Base-by-base conservation (phyloP, 2,888 invertebrate species). In the Xestia rhomboidea region DNA sequence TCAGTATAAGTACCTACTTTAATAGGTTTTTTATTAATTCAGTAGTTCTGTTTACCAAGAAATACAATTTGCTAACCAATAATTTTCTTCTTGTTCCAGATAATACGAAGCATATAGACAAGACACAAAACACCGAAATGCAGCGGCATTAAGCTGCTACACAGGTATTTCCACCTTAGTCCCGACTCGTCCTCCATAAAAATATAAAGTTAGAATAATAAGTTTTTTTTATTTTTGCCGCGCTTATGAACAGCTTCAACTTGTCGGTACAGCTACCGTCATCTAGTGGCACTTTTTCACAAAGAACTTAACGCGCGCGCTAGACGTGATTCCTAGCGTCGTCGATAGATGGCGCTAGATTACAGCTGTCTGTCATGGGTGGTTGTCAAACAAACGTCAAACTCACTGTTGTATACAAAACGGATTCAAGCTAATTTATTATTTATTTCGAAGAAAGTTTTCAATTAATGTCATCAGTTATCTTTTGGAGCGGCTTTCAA, bases 111-210 rank as follows among this genome's bases (percentile, higher is more conserved):
- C 57, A 44, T 66, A 84, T 78, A 86, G 83, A 76, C 82, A 87
- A 87, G 82, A 85, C 84, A 89, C 82, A 89, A 90, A 81, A 90
- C 82, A 89, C 83, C 86, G 92, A 87, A 91, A 96, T 96, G 96
- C 96, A 96, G 96, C 96, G 96, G 95, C 95, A 91, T 87, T 96
- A 94, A 95, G 96, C 96, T 96, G 96, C 96, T 93, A 94, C 90
- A 92, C 92, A 94, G 94, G 96, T 94, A 91, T 44, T 13, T 57
- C 5, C 4, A 27, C n/a, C 24, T 21, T 11, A 66, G 38, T 15
- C 7, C 11, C n/a, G 27, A 44, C 21, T 4, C 30, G 15, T 44
- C 11, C 11, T 30, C 15, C 8, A 34, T 60, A 54, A 72, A 70
- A 63, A n/a, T 24, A 46, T 27, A 62, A 71, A 73, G 49, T 66